Evolutionary conservation across 1,140 invertebrate genomes (phyloP).

Genomic region (Micrasema longulum): DNA sequence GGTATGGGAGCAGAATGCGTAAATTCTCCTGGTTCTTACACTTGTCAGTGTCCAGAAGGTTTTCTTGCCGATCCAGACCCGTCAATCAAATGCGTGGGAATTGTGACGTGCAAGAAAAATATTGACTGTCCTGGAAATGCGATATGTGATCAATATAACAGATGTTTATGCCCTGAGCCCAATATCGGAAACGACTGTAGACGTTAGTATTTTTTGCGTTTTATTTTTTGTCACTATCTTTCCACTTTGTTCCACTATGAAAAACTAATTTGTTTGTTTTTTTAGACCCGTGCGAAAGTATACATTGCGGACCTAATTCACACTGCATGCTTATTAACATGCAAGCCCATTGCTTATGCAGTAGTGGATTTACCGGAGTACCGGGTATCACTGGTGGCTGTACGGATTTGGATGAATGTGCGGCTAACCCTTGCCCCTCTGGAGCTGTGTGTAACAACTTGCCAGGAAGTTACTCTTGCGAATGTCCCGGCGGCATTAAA

Average conservation of each 20-base stretch:
- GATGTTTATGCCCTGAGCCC: constrained; percentile 89
- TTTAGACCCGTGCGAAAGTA: constrained; percentile 89
- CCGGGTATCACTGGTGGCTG: constrained; percentile 79
- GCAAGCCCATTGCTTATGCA: constrained; percentile 85
- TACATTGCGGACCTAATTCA: constrained; percentile 87
- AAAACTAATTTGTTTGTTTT: constrained; percentile 49
- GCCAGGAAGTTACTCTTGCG: constrained; percentile 86
- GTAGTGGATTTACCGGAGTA: constrained; percentile 79
- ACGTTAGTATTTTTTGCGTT: constrained; percentile 71
- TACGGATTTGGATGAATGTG: constrained; percentile 89
- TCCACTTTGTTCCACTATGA: constrained; percentile 25
- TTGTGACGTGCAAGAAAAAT: constrained; percentile 80
- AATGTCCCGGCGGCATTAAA: constrained; percentile 82
- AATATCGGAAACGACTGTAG: constrained; percentile 92
- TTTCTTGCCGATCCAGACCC: constrained; percentile 87
- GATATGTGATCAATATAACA: constrained; percentile 80
- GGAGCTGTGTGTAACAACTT: constrained; percentile 91
- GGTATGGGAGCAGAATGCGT: constrained; percentile 83
- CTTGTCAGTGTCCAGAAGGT: constrained; percentile 84
- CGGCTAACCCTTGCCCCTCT: constrained; percentile 78
- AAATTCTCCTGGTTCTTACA: constrained; percentile 82
- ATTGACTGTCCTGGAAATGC: constrained; percentile 90
- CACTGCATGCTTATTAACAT: constrained; percentile 90
- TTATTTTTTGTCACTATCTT: too few species aligned
- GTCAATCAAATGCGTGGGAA: constrained; percentile 80